Base-by-base conservation (phyloP, 2,888 invertebrate species). In the Aricia artaxerxes region DNA sequence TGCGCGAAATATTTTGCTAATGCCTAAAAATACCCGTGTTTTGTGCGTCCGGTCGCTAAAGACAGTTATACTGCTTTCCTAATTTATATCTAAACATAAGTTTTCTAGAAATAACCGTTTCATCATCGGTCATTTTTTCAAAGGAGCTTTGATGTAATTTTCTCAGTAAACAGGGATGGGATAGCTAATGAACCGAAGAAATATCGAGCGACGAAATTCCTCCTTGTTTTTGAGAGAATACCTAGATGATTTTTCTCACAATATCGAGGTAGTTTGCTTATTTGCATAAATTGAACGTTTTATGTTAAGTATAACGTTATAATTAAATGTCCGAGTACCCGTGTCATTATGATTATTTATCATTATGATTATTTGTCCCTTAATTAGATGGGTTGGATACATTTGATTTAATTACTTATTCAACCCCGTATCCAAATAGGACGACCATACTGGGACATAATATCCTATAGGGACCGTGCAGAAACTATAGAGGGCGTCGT, bases 11-110 rank as follows among this genome's bases (percentile, higher is more conserved):
- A 24, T 24, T 24, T 75, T 31, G 75, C 53, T 75, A 75, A 75
- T 53, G 49, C 5, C 75, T 75, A 75, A 75, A 75, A 75, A 75
- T 75, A 75, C 75, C 24, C 75, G 53, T 6, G 73, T 73, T 40
- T 73, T 73, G 73, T 73, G 40, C 49, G 73, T 75, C 53, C 53
- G 53, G 75, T 53, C 31, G 75, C 38, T 64, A 64, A 73, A 75
- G 49, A 49, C 75, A 49, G 49, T 75, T 75, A 75, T 75, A 53
- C 49, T 64, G 64, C 64, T 64, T 64, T 64, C 31, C 24, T 53
- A 75, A 49, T 75, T 75, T 75, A 75, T 75, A 53, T 53, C 53
- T 31, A 49, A 75, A 75, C 49, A 75, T 31, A 24, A 35, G 72
- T 75, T 75, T 53, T 13, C 13, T 75, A 31, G 35, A 53, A 53